Evolutionary conservation across 2,113 vertebrate species (phyloP).

Genomic region (Lanius collurio): DNA sequence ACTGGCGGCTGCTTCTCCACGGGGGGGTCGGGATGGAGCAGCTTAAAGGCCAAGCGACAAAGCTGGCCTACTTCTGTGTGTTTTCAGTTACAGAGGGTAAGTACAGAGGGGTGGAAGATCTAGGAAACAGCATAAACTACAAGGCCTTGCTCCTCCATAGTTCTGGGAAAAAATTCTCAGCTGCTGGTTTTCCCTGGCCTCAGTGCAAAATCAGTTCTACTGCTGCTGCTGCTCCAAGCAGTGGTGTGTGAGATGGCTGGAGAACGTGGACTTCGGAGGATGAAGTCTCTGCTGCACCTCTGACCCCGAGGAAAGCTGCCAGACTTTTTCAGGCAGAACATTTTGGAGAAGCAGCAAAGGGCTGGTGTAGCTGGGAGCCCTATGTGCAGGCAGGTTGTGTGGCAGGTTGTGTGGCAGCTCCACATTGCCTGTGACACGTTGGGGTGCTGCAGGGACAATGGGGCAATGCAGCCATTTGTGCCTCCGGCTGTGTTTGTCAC

Average conservation of each 20-base stretch:
- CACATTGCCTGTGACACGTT: accelerated
- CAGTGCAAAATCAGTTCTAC: background rate
- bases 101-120: background rate
- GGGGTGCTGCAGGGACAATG: background rate
- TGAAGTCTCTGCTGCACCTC: background rate
- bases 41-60: background rate
- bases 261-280: background rate
- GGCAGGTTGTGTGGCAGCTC: too few relatives aligned
- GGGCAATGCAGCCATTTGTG: background rate
- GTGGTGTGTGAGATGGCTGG: background rate
- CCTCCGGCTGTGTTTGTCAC: background rate
- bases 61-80: background rate
- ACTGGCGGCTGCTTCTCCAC: accelerated
- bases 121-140: background rate
- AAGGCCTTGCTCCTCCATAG: background rate
- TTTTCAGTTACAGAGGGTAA: background rate
- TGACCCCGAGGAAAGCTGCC: background rate
- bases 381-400: accelerated
- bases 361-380: accelerated
- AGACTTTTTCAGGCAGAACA: background rate
- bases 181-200: background rate
- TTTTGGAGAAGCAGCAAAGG: background rate
- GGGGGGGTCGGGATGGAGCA: accelerated
- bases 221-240: background rate
- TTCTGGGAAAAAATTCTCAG: background rate